Evolutionary conservation across 2,113 vertebrate species (phyloP).

Genomic region (Aphyosemion australe): DNA sequence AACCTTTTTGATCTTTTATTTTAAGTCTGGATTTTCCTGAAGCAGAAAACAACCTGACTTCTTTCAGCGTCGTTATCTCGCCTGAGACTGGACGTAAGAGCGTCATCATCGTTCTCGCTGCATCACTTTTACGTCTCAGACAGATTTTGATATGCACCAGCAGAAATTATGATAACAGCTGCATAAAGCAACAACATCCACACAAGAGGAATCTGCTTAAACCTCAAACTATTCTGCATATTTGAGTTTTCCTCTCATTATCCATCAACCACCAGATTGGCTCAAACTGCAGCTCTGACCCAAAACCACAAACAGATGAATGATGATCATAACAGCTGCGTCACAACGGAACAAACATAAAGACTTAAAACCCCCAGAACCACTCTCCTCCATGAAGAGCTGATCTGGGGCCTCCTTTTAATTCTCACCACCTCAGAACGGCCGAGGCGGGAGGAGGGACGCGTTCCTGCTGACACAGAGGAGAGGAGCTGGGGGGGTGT

Average conservation of each 20-base stretch:
- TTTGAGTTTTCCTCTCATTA: no score
- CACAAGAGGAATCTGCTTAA: no score
- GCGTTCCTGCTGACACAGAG: slow-evolving; percentile 41
- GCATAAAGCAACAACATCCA: background rate
- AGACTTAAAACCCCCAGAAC: no score
- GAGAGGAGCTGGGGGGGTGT: slow-evolving; percentile 43
- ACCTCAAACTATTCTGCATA: no score
- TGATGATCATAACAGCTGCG: no score
- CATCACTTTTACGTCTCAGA: background rate
- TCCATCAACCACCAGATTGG: no score
- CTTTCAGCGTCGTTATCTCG: no score
- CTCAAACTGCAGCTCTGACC: no score
- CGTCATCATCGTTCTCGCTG: background rate
- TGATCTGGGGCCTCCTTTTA: background rate
- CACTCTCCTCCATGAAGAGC: no score
- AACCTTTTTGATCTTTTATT: background rate
- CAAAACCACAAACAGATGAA: no score
- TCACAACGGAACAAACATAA: no score
- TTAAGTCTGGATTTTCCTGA: background rate
- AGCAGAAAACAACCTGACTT: no score
- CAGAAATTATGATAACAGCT: background rate
- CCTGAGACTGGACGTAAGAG: background rate
- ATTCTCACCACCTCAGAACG: background rate
- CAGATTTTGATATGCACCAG: background rate
- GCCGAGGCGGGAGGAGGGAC: slow-evolving; percentile 26